Evolutionary conservation across 2,888 invertebrate species (phyloP), one percentile per base, ranked within the genome.

Genomic region (Hemicrepidius hirtus): DNA sequence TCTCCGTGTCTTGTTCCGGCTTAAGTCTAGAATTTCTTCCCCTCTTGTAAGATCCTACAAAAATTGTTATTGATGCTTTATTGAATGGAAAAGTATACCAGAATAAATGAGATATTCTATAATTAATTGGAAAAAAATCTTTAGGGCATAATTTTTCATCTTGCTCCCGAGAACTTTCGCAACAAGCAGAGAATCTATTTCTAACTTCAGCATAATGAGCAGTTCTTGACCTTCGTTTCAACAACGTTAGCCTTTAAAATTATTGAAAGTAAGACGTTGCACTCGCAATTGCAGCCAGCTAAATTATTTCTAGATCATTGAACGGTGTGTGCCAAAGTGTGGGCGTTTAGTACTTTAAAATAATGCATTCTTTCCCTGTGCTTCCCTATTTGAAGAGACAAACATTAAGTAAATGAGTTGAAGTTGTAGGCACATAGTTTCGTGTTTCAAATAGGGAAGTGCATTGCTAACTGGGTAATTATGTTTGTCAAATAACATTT

Each of bases 121-220:
- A 16, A 3, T 46, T 3, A 16, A 40, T 13, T n/a, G 4, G 0
- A 1, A 40, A 13, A 40, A 1, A 24, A 24, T 2, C 24, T 3
- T 2, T 24, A 24, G 3, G 13, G 3, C 13, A n/a, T 13, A 13
- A 40, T 41, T 41, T 16, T n/a, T 5, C 41, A n/a, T 1, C 46
- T 10, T 16, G 13, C 9, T 10, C 13, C 1, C 46, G 41, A 37
- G 37, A 35, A 50, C 64, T 64, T 64, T 64, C 64, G 50, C 64
- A 49, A 65, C 53, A 32, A 50, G 21, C 37, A 63, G n/a, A n/a
- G n/a, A 53, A 65, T 37, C 64, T 53, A 65, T 65, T 65, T 32
- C n/a, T 53, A 37, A 53, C 64, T 16, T n/a, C 62, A 44, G 21
- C 24, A 44, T n/a, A 62, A 44, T 62, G 63, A 49, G 20, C 20